Conservation (phyloP, 1,140 invertebrate genomes). For the Panulirus ornatus region DNA sequence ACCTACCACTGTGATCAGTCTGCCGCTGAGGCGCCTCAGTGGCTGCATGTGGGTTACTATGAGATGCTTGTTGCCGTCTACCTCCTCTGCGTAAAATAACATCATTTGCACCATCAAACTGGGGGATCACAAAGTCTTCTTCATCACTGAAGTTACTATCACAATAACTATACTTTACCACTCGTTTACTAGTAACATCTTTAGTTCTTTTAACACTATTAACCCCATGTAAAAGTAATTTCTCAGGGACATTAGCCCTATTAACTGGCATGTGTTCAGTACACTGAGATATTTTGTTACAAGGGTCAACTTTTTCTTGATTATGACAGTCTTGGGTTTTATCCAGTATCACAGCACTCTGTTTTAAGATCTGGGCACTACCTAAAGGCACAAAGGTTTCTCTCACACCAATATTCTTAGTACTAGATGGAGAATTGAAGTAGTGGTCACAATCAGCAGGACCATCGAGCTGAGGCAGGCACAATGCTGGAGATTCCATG, state of each 20-base stretch:
- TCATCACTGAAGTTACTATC: constrained; percentile 54
- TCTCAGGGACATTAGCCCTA: not conserved
- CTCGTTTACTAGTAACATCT: not conserved
- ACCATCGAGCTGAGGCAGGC: constrained; percentile 55
- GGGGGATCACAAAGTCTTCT: constrained; percentile 53
- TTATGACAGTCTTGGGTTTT: not conserved
- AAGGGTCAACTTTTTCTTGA: not conserved
- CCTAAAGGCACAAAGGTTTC: constrained; percentile 61
- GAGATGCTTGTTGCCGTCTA: not conserved
- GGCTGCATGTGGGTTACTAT: not conserved
- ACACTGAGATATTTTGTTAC: not conserved
- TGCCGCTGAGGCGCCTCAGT: constrained; percentile 22
- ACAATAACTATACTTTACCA: not conserved
- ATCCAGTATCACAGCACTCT: constrained; percentile 14
- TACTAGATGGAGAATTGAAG: not conserved
- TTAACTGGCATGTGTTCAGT: not conserved
- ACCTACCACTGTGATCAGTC: not conserved
- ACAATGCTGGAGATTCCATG: not conserved
- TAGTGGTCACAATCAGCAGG: constrained; percentile 24
- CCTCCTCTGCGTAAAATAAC: constrained; percentile 14
- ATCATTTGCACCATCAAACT: constrained; percentile 68
- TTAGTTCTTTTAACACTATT: not conserved
- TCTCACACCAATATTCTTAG: constrained; percentile 1
- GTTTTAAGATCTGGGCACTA: constrained; percentile 49
- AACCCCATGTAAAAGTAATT: not conserved